Evolutionary conservation across 1,140 invertebrate genomes (phyloP).

Genomic region (Drosophila quadrilineata): DNA sequence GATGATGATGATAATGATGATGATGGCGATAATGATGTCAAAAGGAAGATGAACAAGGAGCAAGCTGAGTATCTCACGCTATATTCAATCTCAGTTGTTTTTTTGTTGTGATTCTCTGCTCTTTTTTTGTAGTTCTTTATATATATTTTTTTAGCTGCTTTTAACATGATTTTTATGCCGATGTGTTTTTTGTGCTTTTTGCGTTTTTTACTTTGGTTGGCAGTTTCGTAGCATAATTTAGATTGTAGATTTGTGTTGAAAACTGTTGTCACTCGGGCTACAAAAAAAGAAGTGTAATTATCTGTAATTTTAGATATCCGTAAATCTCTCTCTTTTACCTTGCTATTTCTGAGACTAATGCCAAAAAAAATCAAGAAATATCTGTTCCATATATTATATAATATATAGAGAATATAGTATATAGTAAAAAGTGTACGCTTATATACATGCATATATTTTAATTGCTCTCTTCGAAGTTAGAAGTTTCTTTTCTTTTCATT

Average conservation of each 20-base stretch:
- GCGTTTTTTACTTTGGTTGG: too few species aligned
- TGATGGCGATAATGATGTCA: constrained; percentile 2
- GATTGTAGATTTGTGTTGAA: constrained; percentile 22
- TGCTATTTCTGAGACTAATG: neutral
- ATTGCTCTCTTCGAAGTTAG: constrained; percentile 29
- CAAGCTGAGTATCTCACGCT: too few species aligned
- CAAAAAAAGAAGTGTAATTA: constrained; percentile 42
- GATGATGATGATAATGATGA: constrained; percentile 12
- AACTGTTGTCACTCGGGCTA: constrained; percentile 15
- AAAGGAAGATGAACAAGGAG: neutral
- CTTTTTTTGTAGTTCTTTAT: constrained; percentile 3
- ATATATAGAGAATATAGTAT: neutral
- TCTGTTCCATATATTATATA: too few species aligned
- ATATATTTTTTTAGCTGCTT: constrained; percentile 1
- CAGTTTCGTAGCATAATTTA: constrained; percentile 31
- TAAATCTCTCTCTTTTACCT: neutral
- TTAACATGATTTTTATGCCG: too few species aligned
- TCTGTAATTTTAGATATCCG: constrained; percentile 26
- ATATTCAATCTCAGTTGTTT: neutral
- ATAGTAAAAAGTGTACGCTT: neutral
- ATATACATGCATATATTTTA: constrained; percentile 9
- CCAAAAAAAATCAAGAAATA: too few species aligned
- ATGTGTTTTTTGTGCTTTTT: too few species aligned
- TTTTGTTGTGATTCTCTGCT: constrained; percentile 1
- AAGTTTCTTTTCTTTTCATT: constrained; percentile 15